These are phyloP conservation scores for Microchirus variegatus DNA, from an alignment of 2,797 vertebrate species.

Conservation along the genomic window DNA sequence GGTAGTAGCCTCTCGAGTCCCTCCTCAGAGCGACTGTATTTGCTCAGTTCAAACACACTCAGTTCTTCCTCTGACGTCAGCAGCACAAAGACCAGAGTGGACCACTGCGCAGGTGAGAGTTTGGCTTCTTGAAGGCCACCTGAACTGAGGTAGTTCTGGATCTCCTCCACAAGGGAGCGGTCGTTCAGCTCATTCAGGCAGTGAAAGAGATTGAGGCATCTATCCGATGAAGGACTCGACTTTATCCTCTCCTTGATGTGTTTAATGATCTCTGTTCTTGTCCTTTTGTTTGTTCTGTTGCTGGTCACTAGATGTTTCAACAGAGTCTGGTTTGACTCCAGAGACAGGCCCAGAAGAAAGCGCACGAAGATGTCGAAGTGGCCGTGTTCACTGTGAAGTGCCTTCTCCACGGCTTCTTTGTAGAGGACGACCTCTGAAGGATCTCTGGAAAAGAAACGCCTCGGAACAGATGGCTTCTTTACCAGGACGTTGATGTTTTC, in stretches of 20 bases:
- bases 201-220: conserved; percentile 72
- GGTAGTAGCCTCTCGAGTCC: conserved; percentile 66
- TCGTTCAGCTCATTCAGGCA: conserved; percentile 73
- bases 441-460: conserved; percentile 23
- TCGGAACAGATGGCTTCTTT: conserved; percentile 41
- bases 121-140: conserved; percentile 43
- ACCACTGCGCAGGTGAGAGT: conserved; percentile 69
- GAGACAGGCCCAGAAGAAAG: conserved; percentile 70
- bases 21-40: conserved; percentile 67
- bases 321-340: conserved; percentile 59
- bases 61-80: conserved; percentile 70
- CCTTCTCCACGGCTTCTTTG: conserved; percentile 64
- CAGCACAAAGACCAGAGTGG: conserved; percentile 68
- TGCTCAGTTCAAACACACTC: conserved; percentile 62
- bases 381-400: conserved; percentile 50
- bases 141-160: conserved; percentile 55
- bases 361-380: conserved; percentile 73
- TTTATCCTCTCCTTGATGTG: conserved; percentile 70
- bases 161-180: conserved; percentile 63
- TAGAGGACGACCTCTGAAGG: conserved; percentile 64
- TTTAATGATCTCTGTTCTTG: conserved; percentile 47
- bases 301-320: conserved; percentile 56
- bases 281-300: conserved; percentile 44
- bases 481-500: conserved; percentile 59
- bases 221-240: conserved; percentile 42